phyloP scores from a whole-genome alignment of 2,113 vertebrate species.

The Poeciliopsis retropinna region DNA sequence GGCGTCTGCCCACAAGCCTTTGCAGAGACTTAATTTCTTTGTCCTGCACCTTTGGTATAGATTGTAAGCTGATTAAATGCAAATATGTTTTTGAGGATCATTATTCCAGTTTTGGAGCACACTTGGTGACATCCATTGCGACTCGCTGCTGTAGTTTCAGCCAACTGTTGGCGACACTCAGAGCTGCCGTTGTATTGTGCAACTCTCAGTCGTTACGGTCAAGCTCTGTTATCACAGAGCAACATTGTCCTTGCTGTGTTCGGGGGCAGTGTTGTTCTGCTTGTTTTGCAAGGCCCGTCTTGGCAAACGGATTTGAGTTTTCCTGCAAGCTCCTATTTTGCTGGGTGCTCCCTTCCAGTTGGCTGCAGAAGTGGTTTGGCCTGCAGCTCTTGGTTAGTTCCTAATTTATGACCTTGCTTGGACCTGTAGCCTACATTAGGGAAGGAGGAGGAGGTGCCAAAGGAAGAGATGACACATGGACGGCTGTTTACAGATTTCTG shows the following conservation, averaged over 20 bases:
- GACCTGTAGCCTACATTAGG: slow-evolving; percentile 41
- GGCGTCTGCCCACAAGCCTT: background rate
- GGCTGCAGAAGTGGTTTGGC: slow-evolving; percentile 45
- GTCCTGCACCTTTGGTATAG: background rate
- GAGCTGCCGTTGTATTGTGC: background rate
- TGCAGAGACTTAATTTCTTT: too few relatives aligned
- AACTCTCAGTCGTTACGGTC: background rate
- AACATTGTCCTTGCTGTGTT: background rate
- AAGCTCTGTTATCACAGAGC: background rate
- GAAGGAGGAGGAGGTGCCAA: slow-evolving; percentile 41
- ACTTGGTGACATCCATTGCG: background rate
- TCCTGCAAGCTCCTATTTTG: slow-evolving; percentile 8
- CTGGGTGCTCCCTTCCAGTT: slow-evolving; percentile 35
- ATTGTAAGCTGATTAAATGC: background rate
- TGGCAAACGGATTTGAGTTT: slow-evolving; percentile 18
- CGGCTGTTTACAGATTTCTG: slow-evolving; percentile 61
- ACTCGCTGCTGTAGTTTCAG: slow-evolving; percentile 12
- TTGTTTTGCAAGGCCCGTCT: slow-evolving; percentile 48
- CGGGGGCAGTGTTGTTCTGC: slow-evolving; percentile 5
- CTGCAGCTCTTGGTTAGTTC: slow-evolving; percentile 43
- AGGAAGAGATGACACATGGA: slow-evolving; percentile 59
- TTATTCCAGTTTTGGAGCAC: background rate
- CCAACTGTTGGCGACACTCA: slow-evolving; percentile 1
- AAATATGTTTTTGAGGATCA: slow-evolving; percentile 6
- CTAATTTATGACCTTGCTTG: slow-evolving; percentile 56